Evolutionary conservation across 2,888 invertebrate species (phyloP), one percentile per base, ranked within the genome.

Genomic region (Eupithecia subfuscata): DNA sequence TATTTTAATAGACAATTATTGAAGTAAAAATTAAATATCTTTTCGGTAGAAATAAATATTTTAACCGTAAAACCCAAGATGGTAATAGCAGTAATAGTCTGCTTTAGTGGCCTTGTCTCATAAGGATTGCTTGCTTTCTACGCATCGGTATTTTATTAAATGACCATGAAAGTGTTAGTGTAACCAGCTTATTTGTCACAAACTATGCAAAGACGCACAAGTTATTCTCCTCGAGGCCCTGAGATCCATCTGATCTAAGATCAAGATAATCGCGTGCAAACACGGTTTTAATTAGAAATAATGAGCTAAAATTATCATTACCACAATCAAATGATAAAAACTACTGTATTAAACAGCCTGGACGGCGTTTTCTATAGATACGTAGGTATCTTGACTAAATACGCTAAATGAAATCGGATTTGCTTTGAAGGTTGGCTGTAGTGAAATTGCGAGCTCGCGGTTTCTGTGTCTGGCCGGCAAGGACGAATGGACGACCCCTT

Each of bases 231-330:
- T 63, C 71, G 69, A 67, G 73, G 40, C 40, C 60, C 48, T 52
- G 60, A 60, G 60, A 60, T 60, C 60, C 12, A 60, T 25, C 25
- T 25, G n/a, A 60, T 25, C 25, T 25, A 16, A 75, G 74, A 70
- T 71, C 64, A 70, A 70, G 73, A 73, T 73, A 73, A 65, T 25
- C 22, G 25, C 60, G 69, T 63, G 70, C 60, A 70, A 64, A 76
- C 68, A 71, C 5, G 64, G 69, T 71, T 73, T 73, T 67, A 73
- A 73, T 76, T 76, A 68, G 71, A 70, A 63, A 40, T 69, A 60
- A 71, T 71, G 52, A 74, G 52, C 68, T 69, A 43, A 70, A 76
- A 63, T 68, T 67, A 73, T 70, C 73, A 63, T 70, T 64, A 68
- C 63, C 37, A 73, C 67, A 68, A 73, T 73, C 70, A 37, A 60